Evolutionary conservation across 2,888 invertebrate genomes (phyloP).

Genomic region (Stegophylla sp.): DNA sequence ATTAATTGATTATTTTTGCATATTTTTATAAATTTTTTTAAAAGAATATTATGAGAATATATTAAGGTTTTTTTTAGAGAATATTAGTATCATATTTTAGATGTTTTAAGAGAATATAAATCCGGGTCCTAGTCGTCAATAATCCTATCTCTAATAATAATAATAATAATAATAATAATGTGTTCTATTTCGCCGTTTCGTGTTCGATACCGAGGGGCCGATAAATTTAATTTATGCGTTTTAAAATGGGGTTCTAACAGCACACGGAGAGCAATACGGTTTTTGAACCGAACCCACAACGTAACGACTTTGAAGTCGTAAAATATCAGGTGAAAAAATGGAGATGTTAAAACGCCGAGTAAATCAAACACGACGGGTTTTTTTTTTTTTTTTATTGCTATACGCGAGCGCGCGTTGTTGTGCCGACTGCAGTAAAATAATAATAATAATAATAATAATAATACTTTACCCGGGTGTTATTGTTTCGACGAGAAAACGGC

Average conservation of each 20-base stretch:
- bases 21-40: too few relatives aligned
- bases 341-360: slow-evolving; percentile 38
- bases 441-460: slow-evolving; percentile 6
- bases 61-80: too few relatives aligned
- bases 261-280: not conserved
- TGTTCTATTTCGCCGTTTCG: too few relatives aligned
- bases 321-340: slow-evolving; percentile 28
- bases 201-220: not conserved
- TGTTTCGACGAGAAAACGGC: slow-evolving; percentile 32
- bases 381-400: slow-evolving; percentile 49
- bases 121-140: too few relatives aligned
- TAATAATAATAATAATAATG: too few relatives aligned
- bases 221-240: slow-evolving; percentile 30
- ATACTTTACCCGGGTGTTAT: slow-evolving; percentile 26
- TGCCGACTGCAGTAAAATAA: slow-evolving; percentile 39
- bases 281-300: slow-evolving; percentile 7
- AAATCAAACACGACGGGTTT: slow-evolving; percentile 34
- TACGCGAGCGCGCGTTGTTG: too few relatives aligned
- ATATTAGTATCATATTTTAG: too few relatives aligned
- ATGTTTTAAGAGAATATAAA: too few relatives aligned
- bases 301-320: slow-evolving; percentile 12
- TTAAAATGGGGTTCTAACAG: not conserved
- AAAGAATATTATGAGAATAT: too few relatives aligned
- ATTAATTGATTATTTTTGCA: too few relatives aligned
- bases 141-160: too few relatives aligned